Base-by-base conservation (phyloP, 2,888 invertebrate genomes). In the Drosophila affinis region DNA sequence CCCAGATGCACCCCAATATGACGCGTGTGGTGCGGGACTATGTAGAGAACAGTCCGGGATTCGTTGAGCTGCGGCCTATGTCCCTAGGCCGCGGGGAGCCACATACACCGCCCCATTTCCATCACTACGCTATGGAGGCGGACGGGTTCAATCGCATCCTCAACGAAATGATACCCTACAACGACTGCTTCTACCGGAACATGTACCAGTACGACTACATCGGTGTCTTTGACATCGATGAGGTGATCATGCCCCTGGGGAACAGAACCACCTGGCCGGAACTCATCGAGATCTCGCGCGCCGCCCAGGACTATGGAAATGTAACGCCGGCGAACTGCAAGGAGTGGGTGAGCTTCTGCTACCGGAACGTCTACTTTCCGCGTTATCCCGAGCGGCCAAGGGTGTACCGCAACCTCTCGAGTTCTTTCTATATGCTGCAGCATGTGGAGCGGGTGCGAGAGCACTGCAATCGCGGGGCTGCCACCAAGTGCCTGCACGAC, bases 111-210 rank as follows among this genome's bases (percentile, higher is more conserved):
- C 96, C 96, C 0, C 95, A 95, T 1, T 95, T 97, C 83, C 96
- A 97, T 89, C 97, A 97, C 91, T 94, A 96, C 92, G 97, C 96
- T 89, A 94, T 98, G 65, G 95, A 95, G 57, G 95, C 96, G 89
- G 97, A 97, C 91, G 95, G 96, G 17, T 97, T 96, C 85, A 96
- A 98, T 92, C 98, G 98, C 91, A 93, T 98, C 17, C 96, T 98
- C 90, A 97, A 98, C 93, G 98, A 98, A 92, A 93, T 98, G 75
- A 96, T 98, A 82, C 98, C 98, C 7, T 98, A 98, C 93, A 98
- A 98, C 91, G 98, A 98, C 91, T 98, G 98, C 90, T 94, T 98
- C 69, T 98, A 98, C 93, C 95, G 97, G 88, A 96, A 98, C 91
- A 95, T 98, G 94, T 96, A 98, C 92, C 94, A 95, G 76, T 98